These are phyloP conservation scores for Saccostrea glomerata DNA, from an alignment of 1,140 invertebrate species.

Conservation along the genomic window DNA sequence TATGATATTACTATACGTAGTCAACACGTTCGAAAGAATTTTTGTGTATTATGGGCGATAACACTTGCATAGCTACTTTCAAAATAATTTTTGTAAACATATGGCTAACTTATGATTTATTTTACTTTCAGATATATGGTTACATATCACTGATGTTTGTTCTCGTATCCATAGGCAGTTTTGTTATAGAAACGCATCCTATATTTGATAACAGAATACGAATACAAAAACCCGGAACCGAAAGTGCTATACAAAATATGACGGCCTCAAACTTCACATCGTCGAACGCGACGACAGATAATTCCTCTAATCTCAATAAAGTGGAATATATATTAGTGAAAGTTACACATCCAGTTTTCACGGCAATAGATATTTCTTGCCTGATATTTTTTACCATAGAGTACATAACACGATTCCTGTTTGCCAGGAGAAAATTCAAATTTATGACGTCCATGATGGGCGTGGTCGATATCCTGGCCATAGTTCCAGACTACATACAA, in stretches of 20 bases:
- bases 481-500: slow-evolving; percentile 78
- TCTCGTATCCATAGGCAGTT: slow-evolving; percentile 65
- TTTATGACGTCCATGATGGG: slow-evolving; percentile 78
- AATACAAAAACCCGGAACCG: slow-evolving; percentile 1
- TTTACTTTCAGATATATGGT: slow-evolving; percentile 64
- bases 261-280: not conserved
- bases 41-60: no score
- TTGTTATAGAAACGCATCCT: slow-evolving; percentile 65
- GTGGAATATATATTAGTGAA: not conserved
- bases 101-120: not conserved
- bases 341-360: slow-evolving; percentile 59
- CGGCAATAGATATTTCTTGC: slow-evolving; percentile 70
- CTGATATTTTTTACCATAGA: slow-evolving; percentile 79
- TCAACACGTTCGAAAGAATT: no score
- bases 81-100: no score
- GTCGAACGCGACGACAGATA: not conserved
- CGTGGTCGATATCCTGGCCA: slow-evolving; percentile 79
- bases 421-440: slow-evolving; percentile 73
- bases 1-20: no score
- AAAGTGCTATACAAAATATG: no score
- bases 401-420: slow-evolving; percentile 74
- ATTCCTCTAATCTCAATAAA: not conserved
- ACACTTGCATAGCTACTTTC: no score
- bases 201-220: not conserved
- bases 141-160: slow-evolving; percentile 64